Evolutionary conservation across 2,797 vertebrate genomes (phyloP).

Genomic region (Danio choprae): DNA sequence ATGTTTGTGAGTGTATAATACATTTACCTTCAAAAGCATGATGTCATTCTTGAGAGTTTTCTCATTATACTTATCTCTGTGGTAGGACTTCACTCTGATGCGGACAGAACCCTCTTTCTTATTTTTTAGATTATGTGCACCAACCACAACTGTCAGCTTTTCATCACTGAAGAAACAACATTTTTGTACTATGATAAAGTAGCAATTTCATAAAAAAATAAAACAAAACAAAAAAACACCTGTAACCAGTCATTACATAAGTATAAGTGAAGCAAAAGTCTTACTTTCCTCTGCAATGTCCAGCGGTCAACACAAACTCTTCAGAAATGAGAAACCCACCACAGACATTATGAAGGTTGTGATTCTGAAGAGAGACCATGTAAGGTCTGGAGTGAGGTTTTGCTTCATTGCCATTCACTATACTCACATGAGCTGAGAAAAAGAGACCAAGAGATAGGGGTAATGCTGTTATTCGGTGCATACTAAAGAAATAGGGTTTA

Average conservation of each 20-base stretch:
- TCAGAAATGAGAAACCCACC: conserved; percentile 71
- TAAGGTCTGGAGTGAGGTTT: conserved; percentile 58
- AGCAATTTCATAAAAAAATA: background rate
- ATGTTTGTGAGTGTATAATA: conserved; percentile 17
- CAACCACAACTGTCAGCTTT: background rate
- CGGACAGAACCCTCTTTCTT: background rate
- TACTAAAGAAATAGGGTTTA: too few relatives aligned
- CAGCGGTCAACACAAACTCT: conserved; percentile 72
- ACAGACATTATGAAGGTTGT: conserved; percentile 49
- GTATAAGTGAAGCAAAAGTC: background rate
- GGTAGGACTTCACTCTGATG: background rate
- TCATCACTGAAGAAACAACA: background rate
- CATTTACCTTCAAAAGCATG: conserved; percentile 72
- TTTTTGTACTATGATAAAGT: background rate
- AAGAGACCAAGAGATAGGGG: background rate
- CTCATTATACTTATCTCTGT: background rate
- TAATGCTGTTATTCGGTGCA: too few relatives aligned
- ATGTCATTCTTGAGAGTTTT: conserved; percentile 59
- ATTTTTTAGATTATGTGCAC: background rate
- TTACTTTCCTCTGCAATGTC: conserved; percentile 53
- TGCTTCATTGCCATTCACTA: conserved; percentile 39
- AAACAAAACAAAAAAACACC: too few relatives aligned
- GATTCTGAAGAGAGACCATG: conserved; percentile 70
- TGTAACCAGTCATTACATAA: too few relatives aligned
- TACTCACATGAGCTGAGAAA: conserved; percentile 42